These are phyloP conservation scores for Notiomystis cincta DNA, from an alignment of 2,113 vertebrate species.

Conservation along the genomic window DNA sequence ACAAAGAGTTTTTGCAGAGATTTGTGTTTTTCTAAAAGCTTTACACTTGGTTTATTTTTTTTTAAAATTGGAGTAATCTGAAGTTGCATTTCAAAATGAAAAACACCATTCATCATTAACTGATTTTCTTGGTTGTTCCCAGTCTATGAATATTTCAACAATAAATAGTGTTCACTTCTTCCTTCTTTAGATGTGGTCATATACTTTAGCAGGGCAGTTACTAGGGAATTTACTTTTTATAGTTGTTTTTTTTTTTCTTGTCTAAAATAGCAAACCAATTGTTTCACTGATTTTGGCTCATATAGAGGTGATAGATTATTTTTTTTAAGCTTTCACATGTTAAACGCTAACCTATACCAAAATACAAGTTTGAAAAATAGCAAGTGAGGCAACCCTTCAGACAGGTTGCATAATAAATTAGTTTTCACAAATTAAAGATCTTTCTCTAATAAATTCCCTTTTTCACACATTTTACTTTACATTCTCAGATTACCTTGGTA, in stretches of 20 bases:
- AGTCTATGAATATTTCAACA: not conserved
- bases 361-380: not conserved
- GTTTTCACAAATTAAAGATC: not conserved
- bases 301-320: not conserved
- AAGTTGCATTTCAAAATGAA: not conserved
- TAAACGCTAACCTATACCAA: not conserved
- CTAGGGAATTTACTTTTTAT: not conserved
- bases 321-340: not conserved
- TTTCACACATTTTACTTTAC: not conserved
- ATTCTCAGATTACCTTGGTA: not conserved
- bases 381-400: not conserved
- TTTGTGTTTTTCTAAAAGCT: not conserved
- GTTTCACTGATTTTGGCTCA: not conserved
- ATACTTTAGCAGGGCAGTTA: not conserved
- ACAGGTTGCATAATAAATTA: not conserved
- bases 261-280: not conserved
- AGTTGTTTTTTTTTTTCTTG: not conserved
- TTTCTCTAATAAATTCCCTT: not conserved
- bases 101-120: not conserved
- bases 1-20: not conserved
- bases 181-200: not conserved
- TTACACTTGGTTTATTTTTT: not conserved
- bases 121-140: not conserved
- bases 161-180: not conserved
- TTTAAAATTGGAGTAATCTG: not conserved